A percentile compares a stretch with the other conserved stretches of the same genome.
These are phyloP conservation scores for Drosophila pruinosa DNA, from an alignment of 1,140 invertebrate species.

Conservation along the genomic window DNA sequence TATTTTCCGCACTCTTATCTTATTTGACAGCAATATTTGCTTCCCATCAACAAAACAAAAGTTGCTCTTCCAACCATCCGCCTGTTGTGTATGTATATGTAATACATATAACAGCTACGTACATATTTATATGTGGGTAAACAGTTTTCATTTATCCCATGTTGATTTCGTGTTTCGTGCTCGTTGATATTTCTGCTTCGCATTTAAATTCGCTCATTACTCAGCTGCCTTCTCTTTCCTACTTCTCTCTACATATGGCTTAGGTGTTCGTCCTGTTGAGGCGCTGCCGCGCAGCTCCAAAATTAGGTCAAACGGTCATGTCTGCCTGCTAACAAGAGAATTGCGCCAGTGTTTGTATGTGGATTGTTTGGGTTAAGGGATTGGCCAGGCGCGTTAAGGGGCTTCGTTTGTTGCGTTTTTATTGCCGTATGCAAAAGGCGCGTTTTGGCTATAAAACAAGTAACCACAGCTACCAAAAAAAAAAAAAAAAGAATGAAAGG, in stretches of 20 bases:
- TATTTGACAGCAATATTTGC: conserved; percentile 3
- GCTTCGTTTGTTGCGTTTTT: conserved; percentile 50
- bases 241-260: neutral
- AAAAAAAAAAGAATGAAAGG: conserved; percentile 44
- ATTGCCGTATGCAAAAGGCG: conserved; percentile 59
- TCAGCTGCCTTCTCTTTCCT: conserved; percentile 10
- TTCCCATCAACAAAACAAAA: neutral
- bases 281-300: conserved; percentile 55
- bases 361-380: conserved; percentile 7
- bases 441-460: conserved; percentile 58
- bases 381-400: conserved; percentile 6
- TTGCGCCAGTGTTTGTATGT: conserved; percentile 33
- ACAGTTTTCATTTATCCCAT: conserved; percentile 46
- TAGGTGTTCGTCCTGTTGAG: conserved; percentile 24
- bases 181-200: conserved; percentile 50
- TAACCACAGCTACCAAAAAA: conserved; percentile 30
- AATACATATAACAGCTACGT: neutral
- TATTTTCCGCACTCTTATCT: neutral
- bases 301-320: conserved; percentile 81
- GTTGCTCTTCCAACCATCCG: neutral
- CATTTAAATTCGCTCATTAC: conserved; percentile 68
- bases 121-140: conserved; percentile 28
- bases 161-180: conserved; percentile 35
- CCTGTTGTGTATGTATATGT: neutral
- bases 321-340: conserved; percentile 56